Conservation (phyloP, 1,140 invertebrate genomes). For the Brachionus rubens region DNA sequence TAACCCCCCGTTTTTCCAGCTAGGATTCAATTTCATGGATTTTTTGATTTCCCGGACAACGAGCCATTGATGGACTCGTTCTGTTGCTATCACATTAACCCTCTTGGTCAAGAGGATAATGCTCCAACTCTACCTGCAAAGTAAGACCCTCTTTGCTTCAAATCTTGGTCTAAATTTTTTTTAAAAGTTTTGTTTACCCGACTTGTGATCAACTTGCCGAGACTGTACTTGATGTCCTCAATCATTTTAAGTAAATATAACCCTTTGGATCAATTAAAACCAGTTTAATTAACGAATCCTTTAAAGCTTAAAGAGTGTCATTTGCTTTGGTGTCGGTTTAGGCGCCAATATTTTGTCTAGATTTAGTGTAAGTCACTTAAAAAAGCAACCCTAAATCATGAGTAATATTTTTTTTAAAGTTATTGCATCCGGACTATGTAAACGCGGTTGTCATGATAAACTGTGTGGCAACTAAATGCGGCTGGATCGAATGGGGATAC, state of each 20-base stretch:
- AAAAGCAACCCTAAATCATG: too few species aligned
- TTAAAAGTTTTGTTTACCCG: constrained; percentile 82
- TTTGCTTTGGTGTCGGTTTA: constrained; percentile 93
- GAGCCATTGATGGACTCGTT: constrained; percentile 88
- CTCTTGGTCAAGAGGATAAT: constrained; percentile 94
- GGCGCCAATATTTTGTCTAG: constrained; percentile 93
- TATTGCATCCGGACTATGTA: constrained; percentile 71
- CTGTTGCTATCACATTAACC: constrained; percentile 96
- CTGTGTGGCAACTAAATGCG: constrained; percentile 83
- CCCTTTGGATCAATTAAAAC: not conserved
- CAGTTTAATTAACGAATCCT: too few species aligned
- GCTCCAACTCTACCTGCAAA: constrained; percentile 82
- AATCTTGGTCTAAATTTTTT: constrained; percentile 47
- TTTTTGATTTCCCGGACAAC: constrained; percentile 97
- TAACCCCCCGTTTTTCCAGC: not conserved
- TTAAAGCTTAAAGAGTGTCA: constrained; percentile 78
- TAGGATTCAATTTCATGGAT: constrained; percentile 79
- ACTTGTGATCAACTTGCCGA: constrained; percentile 92
- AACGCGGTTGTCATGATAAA: constrained; percentile 90
- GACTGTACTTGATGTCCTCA: constrained; percentile 76
- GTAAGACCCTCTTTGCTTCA: constrained; percentile 64
- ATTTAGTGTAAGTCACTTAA: constrained; percentile 73
- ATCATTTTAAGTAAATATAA: constrained; percentile 64
- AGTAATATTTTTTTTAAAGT: too few species aligned
- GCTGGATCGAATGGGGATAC: constrained; percentile 99